Evolutionary conservation across 2,888 invertebrate species (phyloP), one percentile per base, ranked within the genome.

Genomic region (Syritta pipiens): DNA sequence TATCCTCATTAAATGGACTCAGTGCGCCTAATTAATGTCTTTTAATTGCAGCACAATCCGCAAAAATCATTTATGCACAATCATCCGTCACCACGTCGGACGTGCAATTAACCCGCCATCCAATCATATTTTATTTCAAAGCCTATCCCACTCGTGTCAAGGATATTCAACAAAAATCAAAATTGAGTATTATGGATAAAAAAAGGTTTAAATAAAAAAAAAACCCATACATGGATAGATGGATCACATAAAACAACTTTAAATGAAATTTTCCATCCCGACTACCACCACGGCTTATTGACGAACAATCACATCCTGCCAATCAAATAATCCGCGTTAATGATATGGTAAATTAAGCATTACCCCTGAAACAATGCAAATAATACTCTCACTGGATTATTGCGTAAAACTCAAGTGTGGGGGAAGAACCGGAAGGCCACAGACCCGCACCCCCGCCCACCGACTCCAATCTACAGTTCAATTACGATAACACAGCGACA

Each of bases 261-360:
- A 19, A 48, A 62, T 49, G 28, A 37, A 60, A 46, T 30, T 48
- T 35, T 12, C 26, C 20, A 10, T 4, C 19, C 2, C 48, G 20
- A 19, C 32, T 7, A 1, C 19, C 6, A 48, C 9, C 30, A 9
- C 6, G 17, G 20, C 14, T 17, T 44, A 65, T 32, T 65, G 55
- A 12, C 57, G 9, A 14, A 20, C 30, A 57, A 67, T 57, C 65
- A 35, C 46, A 46, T 37, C 32, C 55, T 46, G 46, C 22, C 44
- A 46, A 22, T 71, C 69, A 71, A 62, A 44, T 37, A 60, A 62
- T 53, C 53, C 53, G 4, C 40, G 60, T 32, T 62, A 62, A 71
- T 62, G 62, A 71, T 53, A 53, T 37, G 51, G 53, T 22, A 62
- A 62, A 62, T 62, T 62, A 46, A 40, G 22, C 35, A 60, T 28